A percentile compares a stretch with the other conserved stretches of the same genome.
phyloP scores from a whole-genome alignment of 2,888 invertebrate genomes.

The Campoplex capitator region DNA sequence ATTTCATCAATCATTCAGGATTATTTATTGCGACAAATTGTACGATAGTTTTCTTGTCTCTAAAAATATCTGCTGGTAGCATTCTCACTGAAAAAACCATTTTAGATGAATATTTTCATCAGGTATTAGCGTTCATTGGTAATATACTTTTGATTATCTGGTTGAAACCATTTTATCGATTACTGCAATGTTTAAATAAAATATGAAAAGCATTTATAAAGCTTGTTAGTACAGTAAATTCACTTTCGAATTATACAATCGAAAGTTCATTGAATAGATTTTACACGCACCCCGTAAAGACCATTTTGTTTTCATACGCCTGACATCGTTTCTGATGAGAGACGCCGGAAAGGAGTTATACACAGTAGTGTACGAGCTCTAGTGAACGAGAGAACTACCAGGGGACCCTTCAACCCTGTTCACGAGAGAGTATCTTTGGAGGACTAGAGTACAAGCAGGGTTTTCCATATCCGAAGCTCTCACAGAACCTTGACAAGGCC shows the following conservation, averaged over 20 bases:
- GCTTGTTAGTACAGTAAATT: background rate
- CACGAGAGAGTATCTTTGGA: constrained; percentile 2
- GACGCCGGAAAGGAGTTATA: background rate
- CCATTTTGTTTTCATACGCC: constrained; percentile 1
- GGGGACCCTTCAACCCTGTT: constrained; percentile 27
- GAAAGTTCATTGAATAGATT: background rate
- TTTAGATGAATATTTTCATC: background rate
- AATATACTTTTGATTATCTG: background rate
- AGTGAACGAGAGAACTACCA: constrained; percentile 26
- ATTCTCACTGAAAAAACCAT: background rate
- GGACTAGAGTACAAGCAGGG: background rate
- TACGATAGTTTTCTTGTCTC: background rate
- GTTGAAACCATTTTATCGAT: background rate
- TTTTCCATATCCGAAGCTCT: constrained; percentile 29
- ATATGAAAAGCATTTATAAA: too few species aligned
- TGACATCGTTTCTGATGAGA: constrained; percentile 27
- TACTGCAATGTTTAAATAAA: background rate
- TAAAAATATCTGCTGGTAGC: background rate
- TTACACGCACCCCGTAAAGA: background rate
- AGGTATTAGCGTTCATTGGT: background rate
- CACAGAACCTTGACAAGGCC: constrained; percentile 20
- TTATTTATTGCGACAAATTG: background rate
- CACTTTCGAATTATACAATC: background rate
- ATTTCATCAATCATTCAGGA: background rate
- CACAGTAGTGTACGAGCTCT: background rate